phyloP scores from a whole-genome alignment of 1,140 invertebrate species.

The Calephelis virginiensis region DNA sequence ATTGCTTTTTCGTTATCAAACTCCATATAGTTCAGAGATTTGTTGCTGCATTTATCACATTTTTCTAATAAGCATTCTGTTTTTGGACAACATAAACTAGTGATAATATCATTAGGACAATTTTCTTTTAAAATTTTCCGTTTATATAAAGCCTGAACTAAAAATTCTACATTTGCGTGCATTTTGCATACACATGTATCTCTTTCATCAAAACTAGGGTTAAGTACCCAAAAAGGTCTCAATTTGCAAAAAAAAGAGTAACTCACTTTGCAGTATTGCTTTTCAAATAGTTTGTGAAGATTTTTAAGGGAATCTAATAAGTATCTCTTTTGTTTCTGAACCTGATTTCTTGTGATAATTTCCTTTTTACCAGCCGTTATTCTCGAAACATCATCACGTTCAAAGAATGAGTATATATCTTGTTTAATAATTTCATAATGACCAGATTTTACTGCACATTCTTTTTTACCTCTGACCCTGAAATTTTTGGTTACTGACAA shows the following conservation, averaged over 20 bases:
- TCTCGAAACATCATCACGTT: too few relatives aligned
- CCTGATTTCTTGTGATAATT: too few relatives aligned
- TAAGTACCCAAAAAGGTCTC: too few relatives aligned
- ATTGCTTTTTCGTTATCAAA: slow-evolving; percentile 26
- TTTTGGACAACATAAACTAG: slow-evolving; percentile 23
- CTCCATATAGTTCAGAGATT: slow-evolving; percentile 21
- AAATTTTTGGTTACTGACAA: too few relatives aligned
- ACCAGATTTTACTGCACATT: too few relatives aligned
- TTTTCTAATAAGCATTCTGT: slow-evolving; percentile 22
- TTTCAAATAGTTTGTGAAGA: slow-evolving; percentile 26
- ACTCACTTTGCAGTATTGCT: slow-evolving; percentile 23
- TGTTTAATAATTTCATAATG: too few relatives aligned
- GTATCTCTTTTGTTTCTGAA: slow-evolving; percentile 31
- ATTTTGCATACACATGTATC: slow-evolving; percentile 30
- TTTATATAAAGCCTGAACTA: too few relatives aligned
- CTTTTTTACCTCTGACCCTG: too few relatives aligned
- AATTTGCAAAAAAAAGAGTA: slow-evolving; percentile 31
- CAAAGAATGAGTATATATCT: too few relatives aligned
- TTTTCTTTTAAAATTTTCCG: slow-evolving; percentile 22
- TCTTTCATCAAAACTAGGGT: slow-evolving; percentile 18
- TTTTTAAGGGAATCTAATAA: slow-evolving; percentile 29
- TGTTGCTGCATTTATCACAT: slow-evolving; percentile 25
- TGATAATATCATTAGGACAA: slow-evolving; percentile 18
- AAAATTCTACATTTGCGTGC: neutral
- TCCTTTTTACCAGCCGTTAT: too few relatives aligned